Evolutionary conservation across 2,888 invertebrate species (phyloP).

Genomic region (Cryptocephalus primarius): DNA sequence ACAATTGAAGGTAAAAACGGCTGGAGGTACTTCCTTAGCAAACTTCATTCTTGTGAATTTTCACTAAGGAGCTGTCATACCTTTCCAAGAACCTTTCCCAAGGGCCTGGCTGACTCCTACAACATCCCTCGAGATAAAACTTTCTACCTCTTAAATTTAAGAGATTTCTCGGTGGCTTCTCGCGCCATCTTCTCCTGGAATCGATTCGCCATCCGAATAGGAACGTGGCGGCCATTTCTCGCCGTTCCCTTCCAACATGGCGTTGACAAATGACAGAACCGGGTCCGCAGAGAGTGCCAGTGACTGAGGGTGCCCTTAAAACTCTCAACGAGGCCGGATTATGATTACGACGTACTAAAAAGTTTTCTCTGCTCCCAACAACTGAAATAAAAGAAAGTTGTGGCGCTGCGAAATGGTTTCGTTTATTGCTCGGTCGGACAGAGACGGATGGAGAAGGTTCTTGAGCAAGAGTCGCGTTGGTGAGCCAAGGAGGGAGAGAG

Average conservation of each 20-base stretch:
- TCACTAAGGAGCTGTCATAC: no score
- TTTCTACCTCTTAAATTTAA: no score
- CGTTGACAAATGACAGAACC: constrained; percentile 12
- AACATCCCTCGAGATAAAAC: no score
- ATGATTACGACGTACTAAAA: constrained; percentile 28
- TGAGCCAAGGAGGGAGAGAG: not conserved
- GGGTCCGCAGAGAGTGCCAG: constrained; percentile 3
- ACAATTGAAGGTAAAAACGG: no score
- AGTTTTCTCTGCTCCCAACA: constrained; percentile 10
- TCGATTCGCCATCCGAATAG: not conserved
- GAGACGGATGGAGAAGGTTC: not conserved
- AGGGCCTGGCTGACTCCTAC: no score
- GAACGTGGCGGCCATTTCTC: no score
- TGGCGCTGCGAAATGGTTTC: constrained; percentile 2
- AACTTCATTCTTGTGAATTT: no score
- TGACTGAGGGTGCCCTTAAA: constrained; percentile 14
- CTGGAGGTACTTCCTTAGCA: no score
- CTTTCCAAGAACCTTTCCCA: no score
- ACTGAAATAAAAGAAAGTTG: constrained; percentile 14
- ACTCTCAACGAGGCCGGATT: constrained; percentile 27
- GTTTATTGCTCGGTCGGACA: constrained; percentile 2
- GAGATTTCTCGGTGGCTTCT: not conserved
- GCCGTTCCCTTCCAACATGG: constrained; percentile 7
- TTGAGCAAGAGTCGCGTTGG: not conserved
- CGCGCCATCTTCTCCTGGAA: not conserved